A percentile compares a stretch with the other conserved stretches of the same genome.
These are phyloP conservation scores for Chrysemys picta DNA, from an alignment of 2,113 vertebrate genomes.

Conservation along the genomic window DNA sequence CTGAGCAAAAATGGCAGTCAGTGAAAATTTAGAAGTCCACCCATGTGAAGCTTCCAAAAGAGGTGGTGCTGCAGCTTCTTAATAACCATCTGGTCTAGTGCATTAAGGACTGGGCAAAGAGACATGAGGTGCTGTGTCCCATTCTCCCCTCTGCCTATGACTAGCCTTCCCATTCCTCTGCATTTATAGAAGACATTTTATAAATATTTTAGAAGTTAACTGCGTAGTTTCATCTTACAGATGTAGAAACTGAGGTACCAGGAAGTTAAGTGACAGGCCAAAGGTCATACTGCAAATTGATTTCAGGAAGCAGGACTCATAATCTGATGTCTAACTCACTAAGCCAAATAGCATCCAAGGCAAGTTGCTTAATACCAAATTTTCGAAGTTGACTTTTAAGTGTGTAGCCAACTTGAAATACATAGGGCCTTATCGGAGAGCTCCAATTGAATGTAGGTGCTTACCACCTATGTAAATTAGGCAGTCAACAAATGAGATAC, in stretches of 20 bases:
- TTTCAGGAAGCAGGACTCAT: neutral
- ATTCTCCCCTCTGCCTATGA: neutral
- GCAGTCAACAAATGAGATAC: neutral
- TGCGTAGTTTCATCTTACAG: slow-evolving; percentile 17
- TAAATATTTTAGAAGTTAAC: slow-evolving; percentile 19
- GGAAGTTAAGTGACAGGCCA: slow-evolving; percentile 24
- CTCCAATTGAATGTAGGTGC: neutral
- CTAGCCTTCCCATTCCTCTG: neutral
- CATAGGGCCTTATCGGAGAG: neutral
- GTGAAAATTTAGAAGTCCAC: neutral
- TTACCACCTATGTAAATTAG: neutral
- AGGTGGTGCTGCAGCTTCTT: neutral
- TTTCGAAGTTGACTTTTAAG: neutral
- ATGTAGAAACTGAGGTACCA: slow-evolving; percentile 25
- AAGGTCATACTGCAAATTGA: slow-evolving; percentile 19
- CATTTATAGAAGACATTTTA: neutral
- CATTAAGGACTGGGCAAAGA: neutral
- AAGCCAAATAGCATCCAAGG: slow-evolving; percentile 33
- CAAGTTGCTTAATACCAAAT: slow-evolving; percentile 6
- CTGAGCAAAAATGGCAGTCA: neutral
- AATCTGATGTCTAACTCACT: neutral
- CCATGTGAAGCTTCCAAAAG: neutral
- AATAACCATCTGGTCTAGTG: neutral
- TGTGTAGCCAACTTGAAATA: neutral
- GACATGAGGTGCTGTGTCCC: neutral